Percentiles rank a stretch among this genome's conserved stretches.
phyloP scores from a whole-genome alignment of 1,140 invertebrate species.

The Cyclina sinensis region DNA sequence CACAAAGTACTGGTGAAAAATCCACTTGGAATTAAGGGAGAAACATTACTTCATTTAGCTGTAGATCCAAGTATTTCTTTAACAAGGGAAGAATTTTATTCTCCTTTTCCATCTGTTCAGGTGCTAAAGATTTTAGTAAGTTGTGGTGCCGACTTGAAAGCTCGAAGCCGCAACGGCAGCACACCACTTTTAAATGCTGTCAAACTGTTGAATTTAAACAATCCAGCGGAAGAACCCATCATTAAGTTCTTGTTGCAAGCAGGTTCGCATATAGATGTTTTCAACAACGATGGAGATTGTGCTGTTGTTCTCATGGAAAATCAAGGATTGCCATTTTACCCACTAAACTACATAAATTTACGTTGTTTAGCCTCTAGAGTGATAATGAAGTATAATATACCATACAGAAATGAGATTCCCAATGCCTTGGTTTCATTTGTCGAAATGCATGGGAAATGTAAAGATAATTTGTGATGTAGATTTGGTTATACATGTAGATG shows the following conservation, averaged over 20 bases:
- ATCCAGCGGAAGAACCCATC: slow-evolving; percentile 90
- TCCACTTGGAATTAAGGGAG: slow-evolving; percentile 90
- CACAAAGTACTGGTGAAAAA: slow-evolving; percentile 92
- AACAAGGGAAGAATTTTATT: slow-evolving; percentile 75
- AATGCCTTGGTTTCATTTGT: slow-evolving; percentile 91
- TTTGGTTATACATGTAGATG: too few relatives aligned
- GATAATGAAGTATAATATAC: slow-evolving; percentile 90
- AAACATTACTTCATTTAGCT: slow-evolving; percentile 94
- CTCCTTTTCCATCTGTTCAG: slow-evolving; percentile 71
- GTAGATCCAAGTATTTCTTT: slow-evolving; percentile 82
- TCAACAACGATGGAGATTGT: slow-evolving; percentile 91
- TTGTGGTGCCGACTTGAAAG: slow-evolving; percentile 74
- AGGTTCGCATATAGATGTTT: slow-evolving; percentile 91
- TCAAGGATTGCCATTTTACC: slow-evolving; percentile 90
- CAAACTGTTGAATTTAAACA: slow-evolving; percentile 66
- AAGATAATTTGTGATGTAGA: not conserved
- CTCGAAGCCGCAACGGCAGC: slow-evolving; percentile 70
- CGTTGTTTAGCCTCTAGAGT: slow-evolving; percentile 93
- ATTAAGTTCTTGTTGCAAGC: slow-evolving; percentile 90
- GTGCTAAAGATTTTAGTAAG: slow-evolving; percentile 73
- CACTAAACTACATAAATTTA: slow-evolving; percentile 91
- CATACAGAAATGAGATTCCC: slow-evolving; percentile 91
- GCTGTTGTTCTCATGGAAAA: slow-evolving; percentile 90
- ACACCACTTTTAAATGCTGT: slow-evolving; percentile 74
- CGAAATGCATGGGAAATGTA: slow-evolving; percentile 89